Evolutionary conservation across 2,888 invertebrate species (phyloP), one percentile per base, ranked within the genome.

Genomic region (Dynastes hyllus): DNA sequence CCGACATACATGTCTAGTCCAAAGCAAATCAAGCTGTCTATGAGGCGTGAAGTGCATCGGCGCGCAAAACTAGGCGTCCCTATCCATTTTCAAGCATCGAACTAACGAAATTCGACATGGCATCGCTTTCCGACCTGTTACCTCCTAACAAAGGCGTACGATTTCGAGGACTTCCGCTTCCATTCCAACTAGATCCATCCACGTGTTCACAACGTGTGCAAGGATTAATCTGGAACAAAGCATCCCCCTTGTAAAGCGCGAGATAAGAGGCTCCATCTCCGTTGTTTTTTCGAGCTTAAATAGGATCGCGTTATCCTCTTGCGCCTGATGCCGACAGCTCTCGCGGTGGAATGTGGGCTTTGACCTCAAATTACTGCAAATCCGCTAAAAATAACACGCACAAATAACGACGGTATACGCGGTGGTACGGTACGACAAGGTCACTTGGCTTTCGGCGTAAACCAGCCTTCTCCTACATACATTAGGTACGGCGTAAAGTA

Each of bases 321-420:
- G 55, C 55, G 55, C 16, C 55, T 3, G 13, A n/a, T 2, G 45
- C 45, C 45, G 45, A 45, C 45, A 2, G 45, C 11, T 45, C 45
- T 45, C 8, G 45, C 9, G 8, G 45, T n/a, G 55, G 55, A 55
- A 55, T 40, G 66, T 45, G 66, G 66, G 66, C 66, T 66, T 66
- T 66, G 66, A 66, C 66, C 66, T 66, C 40, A 66, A 66, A 66
- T 37, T 32, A 66, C 66, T 66, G 66, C 66, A 66, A 45, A 66
- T 66, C 45, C 66, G 66, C 66, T 66, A 66, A 66, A 66, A 66
- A 66, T 66, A 66, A 66, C 66, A 11, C 45, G 40, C 66, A 32
- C 40, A 66, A 66, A 66, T 66, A 66, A 66, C 16, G 40, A 40
- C 45, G 45, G 45, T 45, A 66, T 66, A 66, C 66, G 40, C 66